Base-by-base conservation (phyloP, 2,888 invertebrate genomes). In the Chloromyia formosa region DNA sequence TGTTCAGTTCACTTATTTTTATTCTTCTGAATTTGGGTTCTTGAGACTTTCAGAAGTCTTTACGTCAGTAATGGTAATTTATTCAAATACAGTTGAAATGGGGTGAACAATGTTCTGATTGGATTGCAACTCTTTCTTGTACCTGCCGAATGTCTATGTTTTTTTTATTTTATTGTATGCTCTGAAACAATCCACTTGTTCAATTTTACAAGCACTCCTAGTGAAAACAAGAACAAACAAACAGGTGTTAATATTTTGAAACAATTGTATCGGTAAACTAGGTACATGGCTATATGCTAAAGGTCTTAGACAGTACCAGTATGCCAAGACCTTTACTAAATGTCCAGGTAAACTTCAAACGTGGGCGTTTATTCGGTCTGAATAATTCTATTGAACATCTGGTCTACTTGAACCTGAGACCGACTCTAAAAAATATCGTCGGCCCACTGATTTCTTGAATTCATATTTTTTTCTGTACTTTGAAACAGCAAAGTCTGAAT, bases 371-470 rank as follows among this genome's bases (percentile, higher is more conserved):
- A 49, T 66, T 45, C 66, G 35, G 66, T 66, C 66, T 23, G 66
- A 66, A 66, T 49, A 23, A 66, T 66, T 66, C 66, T 66, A 49
- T 66, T 35, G 66, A 66, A 66, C 66, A 66, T 66, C 66, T 66
- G 66, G 66, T 49, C 49, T 16, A 16, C 35, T 45, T 12, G 49
- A 49, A 16, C 49, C 7, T 66, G 18, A 22, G 66, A 16, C 60
- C 60, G 27, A 27, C 49, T 49, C 12, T n/a, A 12, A 49, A 49
- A n/a, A 35, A 35, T 7, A 10, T 10, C 49, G 12, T 49, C 49
- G 16, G 16, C 49, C 49, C 49, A 49, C 49, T 49, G 49, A 49
- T 49, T 49, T 49, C 16, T 7, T 49, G 27, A 35, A 4, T 7
- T 35, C 2, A 35, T 35, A 35, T 35, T 35, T 35, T 35, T 35